Evolutionary conservation across 2,113 vertebrate species (phyloP).

Genomic region (Perca fluviatilis): DNA sequence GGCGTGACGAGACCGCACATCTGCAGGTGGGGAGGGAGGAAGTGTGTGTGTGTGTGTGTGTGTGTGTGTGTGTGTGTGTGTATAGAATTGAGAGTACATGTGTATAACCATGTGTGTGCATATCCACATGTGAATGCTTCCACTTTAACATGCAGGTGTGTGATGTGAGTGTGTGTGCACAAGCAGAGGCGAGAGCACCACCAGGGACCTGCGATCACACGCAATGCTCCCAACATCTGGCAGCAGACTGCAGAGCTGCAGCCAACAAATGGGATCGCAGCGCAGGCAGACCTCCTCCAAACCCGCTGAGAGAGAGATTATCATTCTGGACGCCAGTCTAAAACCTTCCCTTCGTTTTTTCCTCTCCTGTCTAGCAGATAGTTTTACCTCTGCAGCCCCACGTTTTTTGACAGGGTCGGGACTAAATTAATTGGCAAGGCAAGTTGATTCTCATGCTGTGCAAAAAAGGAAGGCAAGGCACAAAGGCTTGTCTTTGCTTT

Average conservation of each 20-base stretch:
- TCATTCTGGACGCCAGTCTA: slow-evolving; percentile 53
- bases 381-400: slow-evolving; percentile 56
- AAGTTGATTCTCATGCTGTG: not conserved
- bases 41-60: slow-evolving; percentile 18
- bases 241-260: slow-evolving; percentile 61
- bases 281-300: slow-evolving; percentile 53
- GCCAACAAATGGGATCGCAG: slow-evolving; percentile 64
- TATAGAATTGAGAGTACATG: slow-evolving; percentile 23
- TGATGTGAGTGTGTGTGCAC: slow-evolving; percentile 36
- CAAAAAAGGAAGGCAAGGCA: not conserved
- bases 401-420: slow-evolving; percentile 41
- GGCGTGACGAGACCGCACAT: slow-evolving; percentile 58
- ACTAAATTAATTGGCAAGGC: slow-evolving; percentile 31
- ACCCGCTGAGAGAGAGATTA: slow-evolving; percentile 60
- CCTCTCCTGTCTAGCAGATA: slow-evolving; percentile 54
- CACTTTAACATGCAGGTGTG: slow-evolving; percentile 63
- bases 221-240: slow-evolving; percentile 84
- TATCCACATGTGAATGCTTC: slow-evolving; percentile 49
- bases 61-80: slow-evolving; percentile 7
- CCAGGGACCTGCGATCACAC: slow-evolving; percentile 79
- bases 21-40: slow-evolving; percentile 70
- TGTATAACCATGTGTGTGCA: slow-evolving; percentile 16
- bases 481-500: not conserved
- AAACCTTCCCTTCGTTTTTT: slow-evolving; percentile 25
- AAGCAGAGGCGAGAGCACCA: slow-evolving; percentile 64